These are phyloP conservation scores for Todus mexicanus DNA, from an alignment of 2,797 vertebrate species.

Conservation along the genomic window DNA sequence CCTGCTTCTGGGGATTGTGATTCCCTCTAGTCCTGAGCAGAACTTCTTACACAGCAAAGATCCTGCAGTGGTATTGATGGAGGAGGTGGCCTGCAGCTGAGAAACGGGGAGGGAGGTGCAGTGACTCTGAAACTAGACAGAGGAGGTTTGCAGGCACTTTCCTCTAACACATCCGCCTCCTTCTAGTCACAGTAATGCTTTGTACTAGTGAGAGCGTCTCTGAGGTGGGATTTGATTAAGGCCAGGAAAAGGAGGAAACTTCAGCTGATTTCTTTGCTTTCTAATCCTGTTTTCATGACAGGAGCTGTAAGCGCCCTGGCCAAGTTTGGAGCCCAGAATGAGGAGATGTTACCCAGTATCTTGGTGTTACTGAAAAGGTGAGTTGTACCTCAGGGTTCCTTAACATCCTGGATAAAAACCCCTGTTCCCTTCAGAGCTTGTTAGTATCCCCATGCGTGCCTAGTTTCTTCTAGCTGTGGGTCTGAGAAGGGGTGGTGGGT, in stretches of 20 bases:
- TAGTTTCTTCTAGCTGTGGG: not conserved
- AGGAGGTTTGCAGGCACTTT: not conserved
- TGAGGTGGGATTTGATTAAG: not conserved
- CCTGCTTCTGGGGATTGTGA: not conserved
- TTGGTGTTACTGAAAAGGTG: conserved; percentile 80
- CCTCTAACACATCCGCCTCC: not conserved
- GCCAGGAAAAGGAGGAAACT: not conserved
- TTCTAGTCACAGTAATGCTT: not conserved
- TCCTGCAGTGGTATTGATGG: not conserved
- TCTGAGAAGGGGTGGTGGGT: not conserved
- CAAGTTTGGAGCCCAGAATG: conserved; percentile 83
- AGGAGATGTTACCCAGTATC: conserved; percentile 81
- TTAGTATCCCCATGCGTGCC: not conserved
- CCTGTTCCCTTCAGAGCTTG: not conserved
- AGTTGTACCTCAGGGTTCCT: not conserved
- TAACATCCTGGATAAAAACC: not conserved
- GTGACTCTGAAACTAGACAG: not conserved
- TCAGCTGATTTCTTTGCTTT: not conserved
- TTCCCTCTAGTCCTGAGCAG: not conserved
- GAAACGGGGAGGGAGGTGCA: not conserved
- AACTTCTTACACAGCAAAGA: not conserved
- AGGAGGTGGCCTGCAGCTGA: not conserved
- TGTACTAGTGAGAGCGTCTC: not conserved
- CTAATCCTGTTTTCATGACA: conserved; percentile 3
- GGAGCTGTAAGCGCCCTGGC: conserved; percentile 82